Evolutionary conservation across 2,888 invertebrate genomes (phyloP).

Genomic region (Lepidochitona cinerea): DNA sequence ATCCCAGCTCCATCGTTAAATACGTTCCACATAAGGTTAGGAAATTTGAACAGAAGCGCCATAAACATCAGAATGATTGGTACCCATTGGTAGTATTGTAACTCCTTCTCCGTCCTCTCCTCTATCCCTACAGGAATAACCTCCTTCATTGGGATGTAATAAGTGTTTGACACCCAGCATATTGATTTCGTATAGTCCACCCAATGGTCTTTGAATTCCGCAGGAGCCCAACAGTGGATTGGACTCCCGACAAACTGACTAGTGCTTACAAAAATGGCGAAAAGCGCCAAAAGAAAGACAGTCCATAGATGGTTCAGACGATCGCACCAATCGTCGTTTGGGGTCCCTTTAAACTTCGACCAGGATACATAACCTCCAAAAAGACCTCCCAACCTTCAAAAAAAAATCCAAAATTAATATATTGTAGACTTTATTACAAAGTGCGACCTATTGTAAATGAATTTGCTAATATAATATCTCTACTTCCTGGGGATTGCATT

Average conservation of each 20-base stretch:
- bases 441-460: too few species aligned
- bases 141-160: slow-evolving; percentile 54
- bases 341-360: slow-evolving; percentile 47
- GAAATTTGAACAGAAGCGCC: slow-evolving; percentile 58
- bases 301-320: slow-evolving; percentile 55
- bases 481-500: too few species aligned
- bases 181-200: slow-evolving; percentile 60
- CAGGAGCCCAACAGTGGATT: slow-evolving; percentile 58
- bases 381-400: slow-evolving; percentile 46
- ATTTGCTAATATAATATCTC: too few species aligned
- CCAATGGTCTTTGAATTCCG: slow-evolving; percentile 49
- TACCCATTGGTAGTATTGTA: slow-evolving; percentile 62
- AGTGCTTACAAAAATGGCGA: slow-evolving; percentile 57
- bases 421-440: too few species aligned
- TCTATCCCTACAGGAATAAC: slow-evolving; percentile 45
- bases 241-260: slow-evolving; percentile 56
- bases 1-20: slow-evolving; percentile 49
- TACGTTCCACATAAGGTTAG: slow-evolving; percentile 53
- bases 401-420: slow-evolving; percentile 9
- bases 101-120: slow-evolving; percentile 42
- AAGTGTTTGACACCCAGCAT: slow-evolving; percentile 63
- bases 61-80: slow-evolving; percentile 59
- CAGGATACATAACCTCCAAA: slow-evolving; percentile 50
- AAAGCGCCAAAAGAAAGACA: slow-evolving; percentile 50
- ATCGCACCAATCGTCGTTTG: slow-evolving; percentile 61